Evolutionary conservation across 2,113 vertebrate species (phyloP).

Genomic region (Meleagris gallopavo): DNA sequence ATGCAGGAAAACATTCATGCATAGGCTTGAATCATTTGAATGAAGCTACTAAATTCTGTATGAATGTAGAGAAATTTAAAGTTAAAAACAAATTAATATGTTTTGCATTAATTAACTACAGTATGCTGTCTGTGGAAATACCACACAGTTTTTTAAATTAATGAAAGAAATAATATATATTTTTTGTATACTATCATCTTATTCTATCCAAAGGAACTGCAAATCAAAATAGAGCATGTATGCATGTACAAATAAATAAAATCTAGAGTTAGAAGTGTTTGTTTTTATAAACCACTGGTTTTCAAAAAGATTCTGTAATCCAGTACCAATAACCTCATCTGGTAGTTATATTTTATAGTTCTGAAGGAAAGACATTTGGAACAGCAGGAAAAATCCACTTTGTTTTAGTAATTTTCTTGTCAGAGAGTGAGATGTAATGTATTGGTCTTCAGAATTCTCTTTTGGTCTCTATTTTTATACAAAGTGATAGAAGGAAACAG

Average conservation of each 20-base stretch:
- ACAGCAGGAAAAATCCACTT: background rate
- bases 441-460: slow-evolving; percentile 19
- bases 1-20: background rate
- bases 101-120: background rate
- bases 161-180: background rate
- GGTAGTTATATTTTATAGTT: background rate
- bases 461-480: slow-evolving; percentile 49
- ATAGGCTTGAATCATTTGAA: background rate
- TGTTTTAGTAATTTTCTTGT: slow-evolving; percentile 27
- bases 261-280: background rate
- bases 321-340: background rate
- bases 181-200: background rate
- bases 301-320: background rate
- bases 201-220: background rate
- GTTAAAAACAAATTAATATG: background rate
- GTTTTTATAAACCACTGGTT: background rate
- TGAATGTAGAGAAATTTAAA: background rate
- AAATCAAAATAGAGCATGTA: background rate
- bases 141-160: background rate
- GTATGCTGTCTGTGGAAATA: background rate
- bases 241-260: background rate
- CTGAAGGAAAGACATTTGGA: background rate
- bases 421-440: slow-evolving; percentile 19
- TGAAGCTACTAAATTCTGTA: background rate
- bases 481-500: slow-evolving; percentile 24